A percentile compares a stretch with the other conserved stretches of the same genome.
Evolutionary conservation across 2,888 invertebrate species (phyloP).

Genomic region (Oligia strigilis): DNA sequence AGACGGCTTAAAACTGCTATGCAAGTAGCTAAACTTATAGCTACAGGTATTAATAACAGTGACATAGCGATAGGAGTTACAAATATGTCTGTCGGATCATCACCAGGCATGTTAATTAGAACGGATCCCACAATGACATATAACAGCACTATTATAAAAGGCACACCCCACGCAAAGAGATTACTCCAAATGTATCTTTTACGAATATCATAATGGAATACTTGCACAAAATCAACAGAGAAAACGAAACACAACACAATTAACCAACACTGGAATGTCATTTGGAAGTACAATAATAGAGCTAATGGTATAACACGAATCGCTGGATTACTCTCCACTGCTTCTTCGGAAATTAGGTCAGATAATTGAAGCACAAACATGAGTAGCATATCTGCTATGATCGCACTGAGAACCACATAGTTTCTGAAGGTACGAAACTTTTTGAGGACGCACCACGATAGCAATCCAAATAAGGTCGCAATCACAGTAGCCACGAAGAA

Average conservation of each 20-base stretch:
- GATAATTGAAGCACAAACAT: neutral
- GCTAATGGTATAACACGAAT: conserved; percentile 17
- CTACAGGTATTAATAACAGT: conserved; percentile 40
- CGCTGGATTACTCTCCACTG: neutral
- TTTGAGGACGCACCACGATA: conserved; percentile 25
- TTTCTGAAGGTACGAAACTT: conserved; percentile 45
- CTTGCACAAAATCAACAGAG: conserved; percentile 37
- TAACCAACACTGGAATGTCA: conserved; percentile 39
- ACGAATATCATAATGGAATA: conserved; percentile 29
- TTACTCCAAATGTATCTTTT: conserved; percentile 27
- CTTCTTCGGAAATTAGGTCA: conserved; percentile 16
- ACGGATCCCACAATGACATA: conserved; percentile 31
- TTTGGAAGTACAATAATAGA: conserved; percentile 15
- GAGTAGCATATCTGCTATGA: conserved; percentile 13
- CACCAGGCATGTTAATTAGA: conserved; percentile 21
- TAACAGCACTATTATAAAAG: conserved; percentile 18
- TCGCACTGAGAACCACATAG: conserved; percentile 38
- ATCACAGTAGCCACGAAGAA: conserved; percentile 19
- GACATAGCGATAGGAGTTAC: neutral
- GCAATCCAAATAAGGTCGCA: conserved; percentile 13
- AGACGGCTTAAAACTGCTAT: conserved; percentile 33
- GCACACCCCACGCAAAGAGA: conserved; percentile 40
- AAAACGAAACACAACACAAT: conserved; percentile 44
- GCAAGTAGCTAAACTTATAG: conserved; percentile 42
- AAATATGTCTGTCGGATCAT: conserved; percentile 36